Conservation (phyloP, 1,140 invertebrate species). For the Gonatopus flavifemur region DNA sequence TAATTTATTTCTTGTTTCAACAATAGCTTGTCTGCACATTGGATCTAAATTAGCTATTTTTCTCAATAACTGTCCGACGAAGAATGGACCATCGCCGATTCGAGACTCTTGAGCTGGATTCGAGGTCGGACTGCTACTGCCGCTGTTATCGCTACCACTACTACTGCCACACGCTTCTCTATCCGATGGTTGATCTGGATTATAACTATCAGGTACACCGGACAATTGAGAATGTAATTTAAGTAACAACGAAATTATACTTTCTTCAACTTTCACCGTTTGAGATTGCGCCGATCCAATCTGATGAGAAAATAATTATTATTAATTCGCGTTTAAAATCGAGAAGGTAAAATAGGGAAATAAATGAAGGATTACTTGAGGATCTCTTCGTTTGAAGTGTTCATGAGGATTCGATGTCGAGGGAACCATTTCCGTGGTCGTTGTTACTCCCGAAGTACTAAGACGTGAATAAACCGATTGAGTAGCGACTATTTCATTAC, state of each 20-base stretch:
- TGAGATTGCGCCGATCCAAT: conserved; percentile 31
- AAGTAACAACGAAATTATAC: conserved; percentile 86
- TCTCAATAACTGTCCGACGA: conserved; percentile 75
- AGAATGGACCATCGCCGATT: conserved; percentile 87
- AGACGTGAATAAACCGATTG: conserved; percentile 36
- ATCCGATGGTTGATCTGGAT: conserved; percentile 59
- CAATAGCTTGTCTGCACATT: conserved; percentile 67
- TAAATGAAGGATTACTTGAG: conserved; percentile 32
- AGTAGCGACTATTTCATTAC: conserved; percentile 59
- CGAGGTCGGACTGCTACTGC: conserved; percentile 39
- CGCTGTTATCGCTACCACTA: conserved; percentile 22
- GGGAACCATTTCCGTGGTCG: conserved; percentile 57
- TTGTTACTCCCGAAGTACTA: conserved; percentile 37
- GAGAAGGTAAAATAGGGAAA: no score
- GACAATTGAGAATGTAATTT: conserved; percentile 92
- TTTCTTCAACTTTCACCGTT: conserved; percentile 74
- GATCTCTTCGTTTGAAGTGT: conserved; percentile 40
- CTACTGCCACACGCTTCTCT: conserved; percentile 37
- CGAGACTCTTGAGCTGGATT: conserved; percentile 51
- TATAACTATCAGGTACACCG: conserved; percentile 78
- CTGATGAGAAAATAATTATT: conserved; percentile 10
- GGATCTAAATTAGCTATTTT: conserved; percentile 74
- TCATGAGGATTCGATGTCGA: conserved; percentile 54
- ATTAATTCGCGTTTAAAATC: not conserved
- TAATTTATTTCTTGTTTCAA: conserved; percentile 67